These are phyloP conservation scores for Chlorodrepanis virens DNA, from an alignment of 2,113 vertebrate genomes.

Conservation along the genomic window DNA sequence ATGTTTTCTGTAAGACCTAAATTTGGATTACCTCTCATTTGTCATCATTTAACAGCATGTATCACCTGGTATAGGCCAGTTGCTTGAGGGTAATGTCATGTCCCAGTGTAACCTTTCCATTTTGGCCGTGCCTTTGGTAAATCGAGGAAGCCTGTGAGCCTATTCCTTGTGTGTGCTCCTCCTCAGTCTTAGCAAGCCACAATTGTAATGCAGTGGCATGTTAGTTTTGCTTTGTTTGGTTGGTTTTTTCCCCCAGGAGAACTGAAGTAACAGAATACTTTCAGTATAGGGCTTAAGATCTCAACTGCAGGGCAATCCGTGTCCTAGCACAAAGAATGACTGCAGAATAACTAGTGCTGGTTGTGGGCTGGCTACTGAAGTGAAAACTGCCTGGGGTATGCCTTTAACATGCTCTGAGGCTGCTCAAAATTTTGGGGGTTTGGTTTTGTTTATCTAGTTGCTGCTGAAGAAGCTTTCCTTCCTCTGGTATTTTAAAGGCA, in stretches of 20 bases:
- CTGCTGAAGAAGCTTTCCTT: conserved; percentile 34
- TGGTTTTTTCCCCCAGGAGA: not conserved
- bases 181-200: not conserved
- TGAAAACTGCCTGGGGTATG: not conserved
- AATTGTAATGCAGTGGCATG: not conserved
- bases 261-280: not conserved
- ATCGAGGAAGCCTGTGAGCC: not conserved
- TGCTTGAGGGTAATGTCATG: not conserved
- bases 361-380: not conserved
- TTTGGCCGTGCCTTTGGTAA: not conserved
- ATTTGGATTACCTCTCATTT: not conserved
- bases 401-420: not conserved
- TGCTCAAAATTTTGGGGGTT: not conserved
- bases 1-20: not conserved
- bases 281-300: not conserved
- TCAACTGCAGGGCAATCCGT: not conserved
- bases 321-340: not conserved
- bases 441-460: not conserved
- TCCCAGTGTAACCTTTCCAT: not conserved
- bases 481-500: not conserved
- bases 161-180: not conserved
- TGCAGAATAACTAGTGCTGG: not conserved
- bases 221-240: not conserved
- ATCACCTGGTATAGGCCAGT: not conserved
- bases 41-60: not conserved